Evolutionary conservation across 2,113 vertebrate genomes (phyloP).

Genomic region (Mionectes macconnelli): DNA sequence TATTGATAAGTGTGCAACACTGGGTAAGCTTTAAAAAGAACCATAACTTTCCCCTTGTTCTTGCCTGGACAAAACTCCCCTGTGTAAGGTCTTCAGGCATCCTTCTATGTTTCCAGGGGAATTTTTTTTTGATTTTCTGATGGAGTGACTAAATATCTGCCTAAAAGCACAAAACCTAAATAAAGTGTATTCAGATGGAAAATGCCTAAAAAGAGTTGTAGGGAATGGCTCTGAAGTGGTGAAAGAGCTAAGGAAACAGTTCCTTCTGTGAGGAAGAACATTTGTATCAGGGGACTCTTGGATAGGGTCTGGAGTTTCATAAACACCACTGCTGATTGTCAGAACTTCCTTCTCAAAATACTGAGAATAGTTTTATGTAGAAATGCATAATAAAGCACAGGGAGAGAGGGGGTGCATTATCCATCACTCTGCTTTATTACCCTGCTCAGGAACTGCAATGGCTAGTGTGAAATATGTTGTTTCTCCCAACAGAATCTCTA

Average conservation of each 20-base stretch:
- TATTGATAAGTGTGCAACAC: not conserved
- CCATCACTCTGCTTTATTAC: conserved; percentile 50
- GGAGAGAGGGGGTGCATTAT: not conserved
- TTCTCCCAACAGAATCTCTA: conserved; percentile 59
- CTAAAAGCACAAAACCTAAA: not conserved
- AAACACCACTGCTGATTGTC: conserved; percentile 47
- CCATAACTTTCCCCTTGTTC: not conserved
- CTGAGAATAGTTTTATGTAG: conserved; percentile 41
- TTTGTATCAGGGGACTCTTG: conserved; percentile 41
- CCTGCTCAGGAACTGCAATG: conserved; percentile 28
- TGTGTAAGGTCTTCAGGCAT: not conserved
- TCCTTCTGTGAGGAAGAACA: conserved; percentile 52
- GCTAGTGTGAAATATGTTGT: conserved; percentile 38
- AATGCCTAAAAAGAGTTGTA: not conserved
- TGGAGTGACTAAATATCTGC: not conserved
- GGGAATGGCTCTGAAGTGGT: not conserved
- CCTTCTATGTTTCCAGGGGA: not conserved
- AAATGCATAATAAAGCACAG: conserved; percentile 28
- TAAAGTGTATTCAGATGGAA: conserved; percentile 11
- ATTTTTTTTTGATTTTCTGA: not conserved
- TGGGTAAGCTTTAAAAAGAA: not conserved
- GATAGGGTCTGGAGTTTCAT: conserved; percentile 58
- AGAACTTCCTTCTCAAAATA: conserved; percentile 60
- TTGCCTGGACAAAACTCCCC: not conserved
- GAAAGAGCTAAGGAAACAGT: conserved; percentile 48